Base-by-base conservation (phyloP, 2,888 invertebrate genomes). In the Litoditis marina region DNA sequence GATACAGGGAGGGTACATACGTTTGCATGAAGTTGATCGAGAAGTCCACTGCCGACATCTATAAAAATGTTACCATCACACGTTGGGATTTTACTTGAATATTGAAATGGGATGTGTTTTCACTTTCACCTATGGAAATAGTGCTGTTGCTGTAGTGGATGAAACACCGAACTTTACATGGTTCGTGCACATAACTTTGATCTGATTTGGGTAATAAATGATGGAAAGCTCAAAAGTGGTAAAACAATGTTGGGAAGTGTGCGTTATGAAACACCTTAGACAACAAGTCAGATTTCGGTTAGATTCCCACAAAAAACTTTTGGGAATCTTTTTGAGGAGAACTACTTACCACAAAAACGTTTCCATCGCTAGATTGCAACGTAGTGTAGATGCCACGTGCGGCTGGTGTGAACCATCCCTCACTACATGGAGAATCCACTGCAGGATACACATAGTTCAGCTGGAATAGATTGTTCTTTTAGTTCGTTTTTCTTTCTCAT, bases 391-490 rank as follows among this genome's bases (percentile, higher is more conserved):
- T 63, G 2, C 66, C 50, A 6, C 63, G 50, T 22, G 60, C 71
- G 31, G 49, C 69, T 11, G 65, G 59, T n/a, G 65, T 66, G 56
- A 69, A 68, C 74, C 77, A 78, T 49, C 75, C 75, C 25, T 61
- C 56, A 30, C 66, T 60, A 63, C 78, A 78, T 39, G 78, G 78
- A 13, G 76, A 71, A 13, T 75, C 70, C 13, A 72, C 66, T 2
- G 68, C 71, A 27, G 74, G 65, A 52, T 69, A 58, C 5, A 74
- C 57, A 59, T 75, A 71, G 64, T 76, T 74, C 19, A 59, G 28
- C 59, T 59, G 13, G 34, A 58, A 7, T 19, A 42, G 7, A 27
- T 30, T 39, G 39, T n/a, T 39, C n/a, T 39, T 11, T 39, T n/a
- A 39, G 39, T 13, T 39, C 11, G 11, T 13, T 39, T 11, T 39